Evolutionary conservation across 2,888 invertebrate species (phyloP).

Genomic region (Caprella mutica): DNA sequence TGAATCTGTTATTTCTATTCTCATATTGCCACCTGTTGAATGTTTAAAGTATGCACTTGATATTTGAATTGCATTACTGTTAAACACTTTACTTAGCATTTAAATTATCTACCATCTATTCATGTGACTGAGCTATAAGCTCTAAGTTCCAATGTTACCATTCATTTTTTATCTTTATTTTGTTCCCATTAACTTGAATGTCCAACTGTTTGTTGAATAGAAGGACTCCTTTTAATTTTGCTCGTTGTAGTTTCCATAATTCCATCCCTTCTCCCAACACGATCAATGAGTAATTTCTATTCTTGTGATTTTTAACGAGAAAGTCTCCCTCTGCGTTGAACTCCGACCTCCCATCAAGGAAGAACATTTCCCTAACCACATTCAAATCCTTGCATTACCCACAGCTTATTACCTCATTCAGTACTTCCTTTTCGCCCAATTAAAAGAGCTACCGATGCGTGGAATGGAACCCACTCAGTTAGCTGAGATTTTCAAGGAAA

Average conservation of each 20-base stretch:
- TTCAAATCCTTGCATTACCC: too few relatives aligned
- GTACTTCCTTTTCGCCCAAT: too few relatives aligned
- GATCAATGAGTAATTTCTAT: background rate
- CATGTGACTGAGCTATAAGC: too few relatives aligned
- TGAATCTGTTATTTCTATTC: slow-evolving; percentile 10
- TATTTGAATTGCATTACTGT: background rate
- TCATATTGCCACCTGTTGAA: slow-evolving; percentile 4
- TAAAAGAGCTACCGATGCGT: too few relatives aligned
- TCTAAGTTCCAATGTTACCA: slow-evolving; percentile 1
- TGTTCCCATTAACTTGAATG: background rate
- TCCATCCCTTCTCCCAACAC: background rate
- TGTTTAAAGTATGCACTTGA: slow-evolving; percentile 4
- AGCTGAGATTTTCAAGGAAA: too few relatives aligned
- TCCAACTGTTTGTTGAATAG: background rate
- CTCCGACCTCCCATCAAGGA: too few relatives aligned
- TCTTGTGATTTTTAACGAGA: too few relatives aligned
- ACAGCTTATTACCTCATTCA: too few relatives aligned
- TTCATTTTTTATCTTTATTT: background rate
- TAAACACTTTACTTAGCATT: background rate
- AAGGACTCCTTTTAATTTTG: background rate
- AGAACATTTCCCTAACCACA: too few relatives aligned
- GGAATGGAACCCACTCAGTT: too few relatives aligned
- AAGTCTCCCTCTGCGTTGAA: too few relatives aligned
- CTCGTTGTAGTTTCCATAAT: background rate
- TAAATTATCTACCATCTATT: too few relatives aligned